Evolutionary conservation across 1,140 invertebrate species (phyloP).

Genomic region (Drosophila yakuba): DNA sequence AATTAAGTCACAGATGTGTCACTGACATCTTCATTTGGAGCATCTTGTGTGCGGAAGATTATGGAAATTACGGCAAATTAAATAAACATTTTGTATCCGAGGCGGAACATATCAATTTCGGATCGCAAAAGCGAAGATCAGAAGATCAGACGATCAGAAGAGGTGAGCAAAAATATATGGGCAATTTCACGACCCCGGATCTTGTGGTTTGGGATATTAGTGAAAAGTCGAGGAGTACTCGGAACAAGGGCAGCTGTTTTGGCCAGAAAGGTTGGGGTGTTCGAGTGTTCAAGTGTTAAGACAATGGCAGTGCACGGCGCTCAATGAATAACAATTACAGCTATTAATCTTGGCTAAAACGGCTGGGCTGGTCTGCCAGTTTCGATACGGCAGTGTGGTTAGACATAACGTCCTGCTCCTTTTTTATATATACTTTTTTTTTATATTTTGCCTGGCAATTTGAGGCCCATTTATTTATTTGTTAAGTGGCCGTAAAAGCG

Average conservation of each 20-base stretch:
- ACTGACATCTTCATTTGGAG: slow-evolving; percentile 45
- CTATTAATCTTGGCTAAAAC: slow-evolving; percentile 78
- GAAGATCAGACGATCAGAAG: no score
- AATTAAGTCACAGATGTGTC: slow-evolving; percentile 25
- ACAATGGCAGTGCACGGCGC: slow-evolving; percentile 78
- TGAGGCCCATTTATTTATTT: slow-evolving; percentile 80
- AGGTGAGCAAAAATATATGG: slow-evolving; percentile 50
- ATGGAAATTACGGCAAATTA: slow-evolving; percentile 54
- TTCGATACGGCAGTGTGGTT: slow-evolving; percentile 56
- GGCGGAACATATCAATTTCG: slow-evolving; percentile 31
- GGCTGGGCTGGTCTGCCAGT: slow-evolving; percentile 42
- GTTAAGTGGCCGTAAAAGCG: slow-evolving; percentile 82
- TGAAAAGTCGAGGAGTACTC: slow-evolving; percentile 24
- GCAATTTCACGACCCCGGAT: slow-evolving; percentile 24
- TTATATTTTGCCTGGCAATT: slow-evolving; percentile 65
- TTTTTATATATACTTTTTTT: slow-evolving; percentile 14
- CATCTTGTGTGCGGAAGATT: slow-evolving; percentile 31
- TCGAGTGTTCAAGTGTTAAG: slow-evolving; percentile 79
- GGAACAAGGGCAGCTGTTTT: slow-evolving; percentile 50
- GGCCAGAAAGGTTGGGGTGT: slow-evolving; percentile 54
- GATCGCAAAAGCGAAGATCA: slow-evolving; percentile 6
- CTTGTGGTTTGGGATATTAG: slow-evolving; percentile 61
- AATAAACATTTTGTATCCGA: slow-evolving; percentile 51
- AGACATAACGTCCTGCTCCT: slow-evolving; percentile 36
- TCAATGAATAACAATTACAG: slow-evolving; percentile 83